Base-by-base conservation (phyloP, 2,888 invertebrate genomes). In the Chouioia cunea region DNA sequence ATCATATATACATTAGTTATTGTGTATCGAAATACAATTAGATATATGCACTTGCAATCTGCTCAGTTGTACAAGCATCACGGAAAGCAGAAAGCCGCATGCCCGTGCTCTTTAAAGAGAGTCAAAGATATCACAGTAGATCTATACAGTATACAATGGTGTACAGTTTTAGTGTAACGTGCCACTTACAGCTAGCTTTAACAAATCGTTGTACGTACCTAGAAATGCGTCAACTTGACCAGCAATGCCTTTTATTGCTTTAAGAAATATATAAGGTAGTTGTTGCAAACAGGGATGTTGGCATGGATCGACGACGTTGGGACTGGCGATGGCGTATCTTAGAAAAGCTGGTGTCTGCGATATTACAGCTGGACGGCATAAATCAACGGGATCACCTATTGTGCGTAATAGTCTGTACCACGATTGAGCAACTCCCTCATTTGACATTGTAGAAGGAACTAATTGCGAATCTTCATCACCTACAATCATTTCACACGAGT, bases 361-460 rank as follows among this genome's bases (percentile, higher is more conserved):
- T 74, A 90, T 93, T 74, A 94, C 88, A 78, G 94, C 92, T 0
- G 96, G 96, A 48, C 94, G 91, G 79, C 95, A 95, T 73, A 99
- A 88, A 79, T 96, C 96, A 0, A 96, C 96, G 0, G 98, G 98
- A 87, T 97, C 97, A 43, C 97, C 97, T 74, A 98, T 92, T 48
- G 96, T 95, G 81, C 97, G 96, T 72, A 98, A 87, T 81, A 98
- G 93, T 72, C 98, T 90, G 86, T 96, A 98, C 98, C 98, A 98
- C 79, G 94, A 93, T 87, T 99, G 98, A 70, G 95, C 93, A 48
- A 97, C 92, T 73, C 96, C 95, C 83, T 97, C 95, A 73, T 94
- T 91, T 53, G 91, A 90, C 94, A 97, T 97, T 62, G 92, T 93
- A 0, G 88, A 84, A 2, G 97, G 95, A 70, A 97, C 93, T 56